Conservation (phyloP, 2,113 vertebrate species). For the Sphaerodactylus townsendi region DNA sequence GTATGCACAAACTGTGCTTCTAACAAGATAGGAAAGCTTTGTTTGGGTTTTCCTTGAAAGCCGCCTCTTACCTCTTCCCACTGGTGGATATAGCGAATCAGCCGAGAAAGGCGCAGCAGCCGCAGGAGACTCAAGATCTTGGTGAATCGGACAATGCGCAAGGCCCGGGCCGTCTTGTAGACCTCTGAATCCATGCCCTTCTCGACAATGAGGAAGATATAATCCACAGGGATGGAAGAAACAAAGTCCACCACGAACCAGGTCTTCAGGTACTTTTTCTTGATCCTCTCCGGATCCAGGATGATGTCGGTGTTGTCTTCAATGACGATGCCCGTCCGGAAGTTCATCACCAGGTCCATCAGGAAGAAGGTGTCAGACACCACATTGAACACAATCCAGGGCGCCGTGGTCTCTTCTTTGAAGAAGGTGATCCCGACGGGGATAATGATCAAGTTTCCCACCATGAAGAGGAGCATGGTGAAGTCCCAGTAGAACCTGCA, state of each 20-base stretch:
- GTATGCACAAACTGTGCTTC: no score
- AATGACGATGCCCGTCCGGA: slow-evolving; percentile 95
- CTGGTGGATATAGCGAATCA: slow-evolving; percentile 96
- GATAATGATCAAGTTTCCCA: slow-evolving; percentile 98
- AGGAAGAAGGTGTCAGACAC: slow-evolving; percentile 99
- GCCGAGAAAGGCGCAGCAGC: slow-evolving; percentile 88
- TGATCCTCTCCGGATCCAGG: slow-evolving; percentile 94
- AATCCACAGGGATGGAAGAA: slow-evolving; percentile 98
- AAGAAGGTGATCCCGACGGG: slow-evolving; percentile 99
- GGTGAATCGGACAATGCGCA: slow-evolving; percentile 95
- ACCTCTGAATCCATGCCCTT: slow-evolving; percentile 97
- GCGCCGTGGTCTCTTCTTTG: slow-evolving; percentile 95
- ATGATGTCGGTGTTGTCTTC: slow-evolving; percentile 99
- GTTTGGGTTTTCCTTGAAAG: not conserved
- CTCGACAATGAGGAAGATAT: slow-evolving; percentile 98
- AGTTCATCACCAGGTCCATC: slow-evolving; percentile 96
- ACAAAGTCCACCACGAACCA: slow-evolving; percentile 99
- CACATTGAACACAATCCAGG: slow-evolving; percentile 98
- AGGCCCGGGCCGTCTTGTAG: slow-evolving; percentile 93
- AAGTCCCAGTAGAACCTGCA: slow-evolving; percentile 99
- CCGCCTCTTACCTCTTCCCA: slow-evolving; percentile 89
- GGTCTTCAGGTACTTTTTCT: slow-evolving; percentile 93
- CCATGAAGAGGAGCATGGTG: slow-evolving; percentile 98
- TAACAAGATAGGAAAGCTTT: no score
- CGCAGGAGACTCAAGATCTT: slow-evolving; percentile 94